Conservation (phyloP, 2,113 vertebrate genomes). For the Hylia prasina region DNA sequence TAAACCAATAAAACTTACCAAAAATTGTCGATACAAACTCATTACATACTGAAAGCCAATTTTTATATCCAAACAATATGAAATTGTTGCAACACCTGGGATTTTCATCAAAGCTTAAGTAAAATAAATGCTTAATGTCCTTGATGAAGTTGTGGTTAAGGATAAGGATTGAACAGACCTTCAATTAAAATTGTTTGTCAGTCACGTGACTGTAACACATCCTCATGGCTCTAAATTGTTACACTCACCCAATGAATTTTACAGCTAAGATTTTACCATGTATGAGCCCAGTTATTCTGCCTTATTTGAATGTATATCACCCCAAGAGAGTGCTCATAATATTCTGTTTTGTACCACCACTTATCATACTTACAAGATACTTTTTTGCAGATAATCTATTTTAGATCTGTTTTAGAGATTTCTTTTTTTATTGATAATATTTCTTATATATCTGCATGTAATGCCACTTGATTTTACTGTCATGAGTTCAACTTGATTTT, state of each 20-base stretch:
- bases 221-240: background rate
- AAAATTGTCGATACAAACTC: background rate
- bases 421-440: constrained; percentile 10
- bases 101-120: background rate
- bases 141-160: background rate
- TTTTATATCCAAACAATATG: background rate
- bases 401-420: background rate
- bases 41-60: background rate
- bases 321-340: background rate
- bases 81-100: background rate
- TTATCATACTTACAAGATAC: background rate
- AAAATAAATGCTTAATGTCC: background rate
- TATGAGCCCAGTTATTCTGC: background rate
- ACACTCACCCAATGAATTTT: background rate
- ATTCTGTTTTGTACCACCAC: background rate
- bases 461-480: background rate
- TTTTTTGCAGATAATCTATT: constrained; percentile 25
- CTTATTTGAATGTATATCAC: background rate
- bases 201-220: background rate
- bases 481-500: background rate
- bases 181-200: background rate
- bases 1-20: background rate
- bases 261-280: background rate
- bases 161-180: background rate
- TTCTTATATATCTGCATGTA: background rate